Evolutionary conservation across 2,797 vertebrate species (phyloP).

Genomic region (Pteronotus mesoamericanus): DNA sequence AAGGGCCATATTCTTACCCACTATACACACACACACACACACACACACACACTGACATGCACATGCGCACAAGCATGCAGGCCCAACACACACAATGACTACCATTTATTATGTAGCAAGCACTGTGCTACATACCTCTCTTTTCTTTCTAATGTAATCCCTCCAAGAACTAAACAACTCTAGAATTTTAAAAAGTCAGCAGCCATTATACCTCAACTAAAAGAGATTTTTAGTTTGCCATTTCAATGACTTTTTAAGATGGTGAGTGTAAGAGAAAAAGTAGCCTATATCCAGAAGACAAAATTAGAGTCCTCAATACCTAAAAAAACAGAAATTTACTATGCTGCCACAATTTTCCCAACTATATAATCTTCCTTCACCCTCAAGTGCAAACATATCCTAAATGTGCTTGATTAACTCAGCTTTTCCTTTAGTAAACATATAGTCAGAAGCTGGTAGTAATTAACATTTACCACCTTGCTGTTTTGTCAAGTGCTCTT

Average conservation of each 20-base stretch:
- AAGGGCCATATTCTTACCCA: not conserved
- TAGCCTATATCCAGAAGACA: not conserved
- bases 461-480: not conserved
- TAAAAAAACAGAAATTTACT: not conserved
- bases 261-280: not conserved
- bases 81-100: not conserved
- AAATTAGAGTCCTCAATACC: not conserved
- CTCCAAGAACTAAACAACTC: not conserved
- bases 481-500: not conserved
- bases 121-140: not conserved
- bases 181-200: not conserved
- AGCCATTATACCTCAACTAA: not conserved
- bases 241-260: not conserved
- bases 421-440: not conserved
- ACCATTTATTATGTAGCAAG: not conserved
- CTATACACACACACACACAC: not conserved
- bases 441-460: not conserved
- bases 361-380: not conserved
- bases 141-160: not conserved
- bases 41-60: no score
- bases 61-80: not conserved
- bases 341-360: not conserved
- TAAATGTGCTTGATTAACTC: not conserved
- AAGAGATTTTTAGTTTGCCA: not conserved
- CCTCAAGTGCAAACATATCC: not conserved